Evolutionary conservation across 2,113 vertebrate species (phyloP).

Genomic region (Ameiurus melas): DNA sequence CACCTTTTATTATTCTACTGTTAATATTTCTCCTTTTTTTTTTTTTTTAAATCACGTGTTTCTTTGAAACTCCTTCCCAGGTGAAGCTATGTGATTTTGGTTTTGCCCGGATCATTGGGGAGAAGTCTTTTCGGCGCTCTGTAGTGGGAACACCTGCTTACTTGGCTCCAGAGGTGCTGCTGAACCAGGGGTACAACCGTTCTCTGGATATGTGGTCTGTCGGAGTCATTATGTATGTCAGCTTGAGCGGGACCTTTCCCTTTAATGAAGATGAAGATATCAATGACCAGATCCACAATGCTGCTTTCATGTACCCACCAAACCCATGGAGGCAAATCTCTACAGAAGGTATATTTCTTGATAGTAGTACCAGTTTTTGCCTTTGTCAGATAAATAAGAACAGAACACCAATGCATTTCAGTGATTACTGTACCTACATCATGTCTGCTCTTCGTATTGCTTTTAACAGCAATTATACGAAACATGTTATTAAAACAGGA

Average conservation of each 20-base stretch:
- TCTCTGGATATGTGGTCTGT: conserved; percentile 95
- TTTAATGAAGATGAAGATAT: conserved; percentile 94
- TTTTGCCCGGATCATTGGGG: conserved; percentile 90
- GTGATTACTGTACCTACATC: not conserved
- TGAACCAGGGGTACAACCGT: conserved; percentile 92
- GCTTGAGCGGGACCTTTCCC: conserved; percentile 89
- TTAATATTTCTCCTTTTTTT: not conserved
- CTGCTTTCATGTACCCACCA: conserved; percentile 90
- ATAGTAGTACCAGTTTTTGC: not conserved
- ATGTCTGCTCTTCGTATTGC: not conserved
- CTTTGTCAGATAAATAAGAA: not conserved
- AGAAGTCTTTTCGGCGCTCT: conserved; percentile 90
- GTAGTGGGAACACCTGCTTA: conserved; percentile 92
- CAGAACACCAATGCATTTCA: not conserved
- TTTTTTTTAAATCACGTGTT: not conserved
- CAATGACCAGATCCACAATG: conserved; percentile 92
- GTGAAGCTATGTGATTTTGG: conserved; percentile 93
- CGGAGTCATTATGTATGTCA: conserved; percentile 92
- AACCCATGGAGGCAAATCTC: conserved; percentile 90
- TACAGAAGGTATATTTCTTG: conserved; percentile 71
- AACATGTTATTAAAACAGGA: not conserved
- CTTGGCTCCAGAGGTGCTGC: conserved; percentile 85
- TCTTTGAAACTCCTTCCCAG: conserved; percentile 58
- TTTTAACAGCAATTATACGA: not conserved
- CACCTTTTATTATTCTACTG: not conserved